Conservation (phyloP, 2,113 vertebrate species). For the Rhinolophus sinicus region DNA sequence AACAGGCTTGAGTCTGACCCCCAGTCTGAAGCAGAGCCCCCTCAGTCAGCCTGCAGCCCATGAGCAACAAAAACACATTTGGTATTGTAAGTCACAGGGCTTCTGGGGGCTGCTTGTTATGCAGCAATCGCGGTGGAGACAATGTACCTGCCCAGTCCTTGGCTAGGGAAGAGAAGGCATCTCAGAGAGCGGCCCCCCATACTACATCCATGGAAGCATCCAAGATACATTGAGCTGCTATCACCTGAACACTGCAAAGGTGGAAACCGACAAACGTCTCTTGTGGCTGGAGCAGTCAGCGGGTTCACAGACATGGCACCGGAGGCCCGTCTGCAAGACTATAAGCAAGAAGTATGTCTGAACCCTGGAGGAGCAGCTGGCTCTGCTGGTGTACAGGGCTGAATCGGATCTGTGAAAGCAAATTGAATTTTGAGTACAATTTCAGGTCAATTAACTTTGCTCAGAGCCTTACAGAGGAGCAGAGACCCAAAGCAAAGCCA, state of each 20-base stretch:
- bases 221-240: rapidly evolving
- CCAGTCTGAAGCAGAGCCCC: background rate
- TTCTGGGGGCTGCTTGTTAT: background rate
- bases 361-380: conserved; percentile 54
- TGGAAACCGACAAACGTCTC: background rate
- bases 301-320: background rate
- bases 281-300: background rate
- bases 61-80: background rate
- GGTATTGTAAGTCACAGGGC: no score
- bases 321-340: background rate
- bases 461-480: conserved; percentile 71
- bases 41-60: background rate
- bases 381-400: conserved; percentile 74
- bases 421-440: conserved; percentile 80
- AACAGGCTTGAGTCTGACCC: no score
- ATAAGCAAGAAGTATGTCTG: conserved; percentile 27
- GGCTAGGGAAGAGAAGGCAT: background rate
- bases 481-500: conserved; percentile 74
- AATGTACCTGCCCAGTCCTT: background rate
- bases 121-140: background rate
- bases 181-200: background rate
- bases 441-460: conserved; percentile 75
- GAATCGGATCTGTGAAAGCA: conserved; percentile 74
- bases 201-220: rapidly evolving
- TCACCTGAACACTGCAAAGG: rapidly evolving